Evolutionary conservation across 2,888 invertebrate species (phyloP), one percentile per base, ranked within the genome.

Genomic region (Empis stercorea): DNA sequence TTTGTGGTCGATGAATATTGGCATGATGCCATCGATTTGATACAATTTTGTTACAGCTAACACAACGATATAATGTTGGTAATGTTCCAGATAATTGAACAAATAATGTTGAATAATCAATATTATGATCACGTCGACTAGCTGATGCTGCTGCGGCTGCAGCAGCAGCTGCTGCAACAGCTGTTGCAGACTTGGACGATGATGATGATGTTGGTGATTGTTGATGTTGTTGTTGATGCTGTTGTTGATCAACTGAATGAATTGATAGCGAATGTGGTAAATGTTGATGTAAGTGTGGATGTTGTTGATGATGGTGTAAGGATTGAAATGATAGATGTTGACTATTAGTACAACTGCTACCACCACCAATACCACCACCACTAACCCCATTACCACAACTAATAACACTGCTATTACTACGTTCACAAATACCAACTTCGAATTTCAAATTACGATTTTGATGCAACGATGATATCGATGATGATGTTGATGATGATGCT

Each of bases 1-100:
- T 73, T 64, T 76, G 74, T 32, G 76, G 76, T 52, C 71, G 65
- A 61, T 78, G 78, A 48, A 75, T 76, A 57, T 76, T 73, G 57
- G 76, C 71, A 60, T 78, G 78, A 58, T 79, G 77, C 78, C 78
- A 78, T 56, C 77, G 72, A 64, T 77, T 76, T 57, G 73, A 76
- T 54, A 79, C 78, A 56, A 72, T 73, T 62, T 79, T 78, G 55
- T 75, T 74, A 66, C 78, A 79, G 58, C 74, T 70, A 52, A 73
- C 72, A 61, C 79, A 80, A 56, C 71, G 71, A 62, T 75, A 77
- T 49, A 74, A 64, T 34, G 71, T 71, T 44, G 70, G 70, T 57
- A 70, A 54, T 6, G 68, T 69, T 47, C 70, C 70, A 45, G 68
- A 64, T 40, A 70, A 56, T 54, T 70, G 70, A 48, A 68, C 66